Evolutionary conservation across 1,140 invertebrate genomes (phyloP), one percentile per base, ranked within the genome.

Genomic region (Euwallacea similis): DNA sequence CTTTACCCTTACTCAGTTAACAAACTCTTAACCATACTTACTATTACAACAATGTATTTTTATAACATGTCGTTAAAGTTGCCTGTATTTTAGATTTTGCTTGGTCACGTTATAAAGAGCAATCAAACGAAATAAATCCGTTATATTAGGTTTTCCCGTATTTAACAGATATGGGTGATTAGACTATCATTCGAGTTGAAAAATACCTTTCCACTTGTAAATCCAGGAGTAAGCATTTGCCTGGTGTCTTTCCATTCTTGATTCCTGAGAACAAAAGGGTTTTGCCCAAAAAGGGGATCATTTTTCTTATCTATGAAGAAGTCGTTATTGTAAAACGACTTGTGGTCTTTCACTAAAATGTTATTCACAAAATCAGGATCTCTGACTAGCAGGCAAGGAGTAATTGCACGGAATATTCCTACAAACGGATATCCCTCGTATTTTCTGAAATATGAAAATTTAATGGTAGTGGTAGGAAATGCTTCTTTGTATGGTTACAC

Each of bases 241-340:
- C 87, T 77, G 13, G 85, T 83, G 47, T 81, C 76, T 64, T 86
- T 86, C 88, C 88, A 89, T 66, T 79, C 78, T 8, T 84, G 79
- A 9, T 82, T 84, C 41, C 77, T 76, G 7, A 82, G 71, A 41
- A 81, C 73, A 69, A 86, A 85, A 0, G 84, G 83, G 78, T 86
- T 85, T 7, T 75, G 69, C 0, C 73, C 75, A 10, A 81, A 76
- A 33, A 85, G 78, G 33, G 82, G 82, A 75, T 86, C 85, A 0
- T 76, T 69, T 62, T 81, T 33, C 10, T 75, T 69, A 54, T 81
- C 78, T 21, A 81, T 69, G 47, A 81, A 41, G 11, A 76, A 43
- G 54, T 79, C 78, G 42, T 79, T 81, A 62, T 79, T 72, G 10
- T 79, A 64, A 70, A 82, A 83, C 65, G 71, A 60, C 7, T 71